phyloP scores from a whole-genome alignment of 2,888 invertebrate species.

The Drosophila pseudotalamancana region DNA sequence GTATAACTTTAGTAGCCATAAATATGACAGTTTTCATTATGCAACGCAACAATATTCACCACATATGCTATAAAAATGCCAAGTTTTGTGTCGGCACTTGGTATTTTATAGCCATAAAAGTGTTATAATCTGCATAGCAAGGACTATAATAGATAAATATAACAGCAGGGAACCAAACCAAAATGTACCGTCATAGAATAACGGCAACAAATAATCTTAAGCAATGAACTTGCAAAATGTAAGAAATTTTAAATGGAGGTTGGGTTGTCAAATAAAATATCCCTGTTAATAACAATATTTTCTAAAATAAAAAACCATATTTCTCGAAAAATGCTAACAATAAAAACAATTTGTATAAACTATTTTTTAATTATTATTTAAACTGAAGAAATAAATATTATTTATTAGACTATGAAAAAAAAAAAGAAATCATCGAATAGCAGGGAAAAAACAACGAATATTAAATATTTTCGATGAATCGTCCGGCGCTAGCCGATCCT shows the following conservation, averaged over 20 bases:
- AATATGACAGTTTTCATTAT: background rate
- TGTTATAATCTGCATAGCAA: background rate
- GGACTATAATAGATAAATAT: background rate
- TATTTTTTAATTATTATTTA: too few species aligned
- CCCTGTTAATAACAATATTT: background rate
- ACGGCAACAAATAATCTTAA: background rate
- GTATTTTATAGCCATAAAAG: background rate
- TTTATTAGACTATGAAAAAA: too few species aligned
- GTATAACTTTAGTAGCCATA: background rate
- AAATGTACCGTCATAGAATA: background rate
- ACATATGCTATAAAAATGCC: slow-evolving; percentile 6
- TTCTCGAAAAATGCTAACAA: too few species aligned
- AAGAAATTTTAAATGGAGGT: too few species aligned
- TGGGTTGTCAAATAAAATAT: background rate
- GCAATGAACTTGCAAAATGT: background rate
- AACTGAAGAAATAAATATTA: too few species aligned
- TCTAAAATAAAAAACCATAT: too few species aligned
- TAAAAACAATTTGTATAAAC: too few species aligned
- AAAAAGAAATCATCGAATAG: too few species aligned
- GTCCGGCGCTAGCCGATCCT: too few species aligned
- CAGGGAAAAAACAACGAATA: too few species aligned
- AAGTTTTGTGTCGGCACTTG: background rate
- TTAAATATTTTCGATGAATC: too few species aligned
- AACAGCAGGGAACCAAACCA: background rate
- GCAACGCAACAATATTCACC: slow-evolving; percentile 16